Conservation (phyloP, 1,140 invertebrate genomes). For the Marisa cornuarietis region DNA sequence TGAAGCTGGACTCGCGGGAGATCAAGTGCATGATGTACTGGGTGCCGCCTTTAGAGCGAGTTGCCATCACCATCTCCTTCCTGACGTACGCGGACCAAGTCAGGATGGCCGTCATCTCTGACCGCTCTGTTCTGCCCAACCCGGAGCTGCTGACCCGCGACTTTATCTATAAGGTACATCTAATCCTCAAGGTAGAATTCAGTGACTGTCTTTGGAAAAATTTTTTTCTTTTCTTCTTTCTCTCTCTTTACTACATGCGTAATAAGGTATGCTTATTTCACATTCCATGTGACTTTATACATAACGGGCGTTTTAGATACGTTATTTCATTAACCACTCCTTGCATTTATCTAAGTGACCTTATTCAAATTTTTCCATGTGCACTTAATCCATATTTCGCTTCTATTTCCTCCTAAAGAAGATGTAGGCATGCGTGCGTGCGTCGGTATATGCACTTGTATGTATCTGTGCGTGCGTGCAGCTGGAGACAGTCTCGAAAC, state of each 20-base stretch:
- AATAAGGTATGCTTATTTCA: too few relatives aligned
- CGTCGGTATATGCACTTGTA: not conserved
- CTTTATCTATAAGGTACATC: conserved; percentile 57
- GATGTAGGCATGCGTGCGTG: conserved; percentile 8
- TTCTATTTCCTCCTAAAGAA: too few relatives aligned
- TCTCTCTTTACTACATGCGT: not conserved
- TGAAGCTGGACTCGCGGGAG: conserved; percentile 64
- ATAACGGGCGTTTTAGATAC: not conserved
- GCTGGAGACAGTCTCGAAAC: conserved; percentile 67
- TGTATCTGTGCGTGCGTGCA: conserved; percentile 35
- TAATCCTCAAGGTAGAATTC: not conserved
- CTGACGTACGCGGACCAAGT: conserved; percentile 70
- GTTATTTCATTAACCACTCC: too few relatives aligned
- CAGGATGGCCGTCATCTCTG: conserved; percentile 68
- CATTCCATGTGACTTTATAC: not conserved
- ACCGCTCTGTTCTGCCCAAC: conserved; percentile 64
- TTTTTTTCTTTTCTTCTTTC: not conserved
- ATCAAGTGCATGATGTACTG: conserved; percentile 68
- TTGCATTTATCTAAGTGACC: too few relatives aligned
- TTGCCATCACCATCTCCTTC: conserved; percentile 69
- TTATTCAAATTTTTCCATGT: too few relatives aligned
- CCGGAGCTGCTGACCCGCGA: conserved; percentile 59
- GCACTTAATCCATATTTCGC: too few relatives aligned
- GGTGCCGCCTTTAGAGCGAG: conserved; percentile 65
- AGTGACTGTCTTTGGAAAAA: not conserved